Conservation (phyloP, 2,888 invertebrate genomes). For the Drosophila mercatorum region DNA sequence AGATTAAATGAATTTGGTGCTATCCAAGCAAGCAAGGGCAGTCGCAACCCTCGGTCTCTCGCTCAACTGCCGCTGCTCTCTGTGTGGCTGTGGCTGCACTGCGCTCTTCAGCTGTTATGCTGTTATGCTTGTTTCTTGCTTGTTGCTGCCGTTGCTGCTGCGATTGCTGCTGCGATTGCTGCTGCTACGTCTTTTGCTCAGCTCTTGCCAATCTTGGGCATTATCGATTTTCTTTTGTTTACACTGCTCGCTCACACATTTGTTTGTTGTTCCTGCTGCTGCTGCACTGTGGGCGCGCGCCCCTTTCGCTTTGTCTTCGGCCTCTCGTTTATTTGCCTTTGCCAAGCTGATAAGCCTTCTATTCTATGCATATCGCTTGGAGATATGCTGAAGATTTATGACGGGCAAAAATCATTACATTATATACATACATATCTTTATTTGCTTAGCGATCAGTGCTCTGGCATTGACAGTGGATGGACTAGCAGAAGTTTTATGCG, state of each 20-base stretch:
- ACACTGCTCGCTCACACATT: slow-evolving; percentile 42
- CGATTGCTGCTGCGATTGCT: slow-evolving; percentile 11
- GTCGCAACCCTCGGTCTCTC: slow-evolving; percentile 46
- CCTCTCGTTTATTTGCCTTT: slow-evolving; percentile 56
- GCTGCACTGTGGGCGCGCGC: slow-evolving; percentile 17
- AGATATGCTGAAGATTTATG: slow-evolving; percentile 44
- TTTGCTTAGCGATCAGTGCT: slow-evolving; percentile 12
- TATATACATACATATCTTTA: slow-evolving; percentile 6
- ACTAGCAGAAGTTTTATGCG: background rate
- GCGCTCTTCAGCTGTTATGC: slow-evolving; percentile 28
- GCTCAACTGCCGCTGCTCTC: slow-evolving; percentile 1
- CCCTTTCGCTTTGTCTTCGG: slow-evolving; percentile 32
- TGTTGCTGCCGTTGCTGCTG: slow-evolving; percentile 6
- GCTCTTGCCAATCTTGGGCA: slow-evolving; percentile 80
- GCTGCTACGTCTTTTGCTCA: slow-evolving; percentile 33
- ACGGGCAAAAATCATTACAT: slow-evolving; percentile 7
- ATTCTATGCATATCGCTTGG: slow-evolving; percentile 16
- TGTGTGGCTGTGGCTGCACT: background rate
- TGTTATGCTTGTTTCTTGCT: slow-evolving; percentile 48
- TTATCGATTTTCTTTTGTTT: slow-evolving; percentile 79
- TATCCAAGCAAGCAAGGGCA: slow-evolving; percentile 35
- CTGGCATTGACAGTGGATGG: background rate
- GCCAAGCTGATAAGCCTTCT: slow-evolving; percentile 49
- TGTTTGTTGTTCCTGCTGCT: slow-evolving; percentile 36
- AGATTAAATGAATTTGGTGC: slow-evolving; percentile 8